Evolutionary conservation across 1,140 invertebrate genomes (phyloP), one percentile per base, ranked within the genome.

Genomic region (Chelonus insularis): DNA sequence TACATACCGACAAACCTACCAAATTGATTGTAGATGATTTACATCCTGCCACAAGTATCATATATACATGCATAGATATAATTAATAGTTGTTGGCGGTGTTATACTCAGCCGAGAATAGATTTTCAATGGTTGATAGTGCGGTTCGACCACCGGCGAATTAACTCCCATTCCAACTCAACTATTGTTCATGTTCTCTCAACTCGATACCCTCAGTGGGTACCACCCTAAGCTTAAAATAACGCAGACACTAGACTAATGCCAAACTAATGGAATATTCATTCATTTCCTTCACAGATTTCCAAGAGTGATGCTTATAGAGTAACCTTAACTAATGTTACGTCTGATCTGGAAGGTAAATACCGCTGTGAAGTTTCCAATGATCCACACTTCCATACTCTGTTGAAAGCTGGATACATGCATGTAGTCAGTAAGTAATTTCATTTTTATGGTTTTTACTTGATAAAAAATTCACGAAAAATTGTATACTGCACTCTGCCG

Each of bases 311-410:
- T 48, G 66, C 67, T 45, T 84, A 88, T 68, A 83, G 84, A 52
- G 86, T 92, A 9, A 86, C 89, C 18, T 74, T 92, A 29, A 78
- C 86, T 21, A 86, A 88, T 57, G 86, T 91, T 1, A 84, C 86
- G 39, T 78, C 85, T 7, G 84, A 87, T 62, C 78, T 88, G 12
- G 84, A 86, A 1, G 89, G 89, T 6, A 83, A 83, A 68, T 91
- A 88, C 71, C 84, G 85, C n/a, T 91, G 89, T 72, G 89, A 91
- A 73, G 88, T 91, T 6, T 90, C 89, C 0, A 86, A 86, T 0
- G 89, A 91, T 2, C 88, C 89, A 0, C 84, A 85, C 43, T 91
- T 91, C 78, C 85, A 86, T 67, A 91, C 89, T 0, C 75, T 83
- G 72, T 82, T 86, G 39, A 85, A 85, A 4, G 83, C 84, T 2